These are phyloP conservation scores for Bombylius discolor DNA, from an alignment of 2,888 invertebrate species.

Conservation along the genomic window DNA sequence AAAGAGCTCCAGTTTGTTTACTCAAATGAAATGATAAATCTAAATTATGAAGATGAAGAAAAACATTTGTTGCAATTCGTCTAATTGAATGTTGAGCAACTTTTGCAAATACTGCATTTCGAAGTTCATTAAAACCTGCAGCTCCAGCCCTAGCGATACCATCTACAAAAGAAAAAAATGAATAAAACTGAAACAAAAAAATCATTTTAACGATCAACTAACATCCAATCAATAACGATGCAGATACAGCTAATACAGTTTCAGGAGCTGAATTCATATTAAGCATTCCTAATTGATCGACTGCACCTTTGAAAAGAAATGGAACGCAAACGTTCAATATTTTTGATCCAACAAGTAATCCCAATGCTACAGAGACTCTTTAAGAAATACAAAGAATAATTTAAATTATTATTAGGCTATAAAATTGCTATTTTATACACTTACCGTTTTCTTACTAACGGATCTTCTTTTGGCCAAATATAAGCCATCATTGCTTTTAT, in stretches of 20 bases:
- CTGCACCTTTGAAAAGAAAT: slow-evolving; percentile 85
- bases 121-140: slow-evolving; percentile 85
- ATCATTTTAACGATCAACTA: slow-evolving; percentile 32
- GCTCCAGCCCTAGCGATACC: slow-evolving; percentile 84
- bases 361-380: slow-evolving; percentile 73
- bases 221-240: slow-evolving; percentile 80
- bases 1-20: slow-evolving; percentile 88
- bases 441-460: slow-evolving; percentile 28
- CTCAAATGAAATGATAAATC: slow-evolving; percentile 89
- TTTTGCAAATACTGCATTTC: slow-evolving; percentile 95
- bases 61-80: slow-evolving; percentile 86
- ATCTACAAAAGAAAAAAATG: slow-evolving; percentile 46
- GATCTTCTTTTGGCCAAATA: slow-evolving; percentile 83
- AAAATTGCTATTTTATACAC: neutral
- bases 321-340: slow-evolving; percentile 85
- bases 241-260: slow-evolving; percentile 63
- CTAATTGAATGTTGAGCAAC: slow-evolving; percentile 97
- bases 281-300: slow-evolving; percentile 74
- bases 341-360: slow-evolving; percentile 70
- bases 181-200: neutral
- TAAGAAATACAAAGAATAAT: slow-evolving; percentile 41
- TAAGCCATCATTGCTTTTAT: slow-evolving; percentile 76
- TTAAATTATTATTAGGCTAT: no score
- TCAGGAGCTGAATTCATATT: slow-evolving; percentile 68
- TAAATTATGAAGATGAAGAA: slow-evolving; percentile 86